Base-by-base conservation (phyloP, 2,113 vertebrate species). In the Thinocorus orbignyianus region DNA sequence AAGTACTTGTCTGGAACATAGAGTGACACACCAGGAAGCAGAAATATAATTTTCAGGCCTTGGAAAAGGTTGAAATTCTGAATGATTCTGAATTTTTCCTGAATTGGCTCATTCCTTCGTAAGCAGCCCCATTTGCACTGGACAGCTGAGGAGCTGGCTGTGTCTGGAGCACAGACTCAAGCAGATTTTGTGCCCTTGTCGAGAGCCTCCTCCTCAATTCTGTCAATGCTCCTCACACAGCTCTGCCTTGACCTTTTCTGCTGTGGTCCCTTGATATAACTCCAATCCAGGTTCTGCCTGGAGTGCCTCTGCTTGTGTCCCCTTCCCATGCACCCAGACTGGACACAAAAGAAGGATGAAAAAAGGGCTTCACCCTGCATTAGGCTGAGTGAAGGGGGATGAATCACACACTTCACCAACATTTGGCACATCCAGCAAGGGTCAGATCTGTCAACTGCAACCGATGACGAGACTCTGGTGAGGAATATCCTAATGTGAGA, bases 41-140 rank as follows among this genome's bases (percentile, higher is more conserved):
- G 35, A 74, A 55, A 62, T n/a, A 85, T 76, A 62, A 52, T 69
- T 85, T 84, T 39, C 44, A 79, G 66, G 62, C 52, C 41, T 81
- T 54, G 31, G 61, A 26, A 66, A 92, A 58, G 14, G 73, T 73
- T 85, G 51, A 62, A 74, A 58, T 74, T 84, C 33, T 48, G 46
- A 73, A 62, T 23, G 18, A 81, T 37, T 88, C 51, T 33, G 46
- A 26, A 24, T 49, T 66, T 55, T 65, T 60, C 70, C 70, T 72
- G 82, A 85, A 52, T 13, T 14, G 19, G 3, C 71, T 68, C 7
- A 33, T 57, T 52, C 42, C 65, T 79, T 46, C 33, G 6, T 46
- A 17, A 62, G 11, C 61, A 74, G 42, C 17, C 30, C 31, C 25
- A 2, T 7, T 60, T 79, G 17, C 17, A 55, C 11, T 0, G 0